phyloP scores from a whole-genome alignment of 2,888 invertebrate genomes.

The Chymomyza caudatula region DNA sequence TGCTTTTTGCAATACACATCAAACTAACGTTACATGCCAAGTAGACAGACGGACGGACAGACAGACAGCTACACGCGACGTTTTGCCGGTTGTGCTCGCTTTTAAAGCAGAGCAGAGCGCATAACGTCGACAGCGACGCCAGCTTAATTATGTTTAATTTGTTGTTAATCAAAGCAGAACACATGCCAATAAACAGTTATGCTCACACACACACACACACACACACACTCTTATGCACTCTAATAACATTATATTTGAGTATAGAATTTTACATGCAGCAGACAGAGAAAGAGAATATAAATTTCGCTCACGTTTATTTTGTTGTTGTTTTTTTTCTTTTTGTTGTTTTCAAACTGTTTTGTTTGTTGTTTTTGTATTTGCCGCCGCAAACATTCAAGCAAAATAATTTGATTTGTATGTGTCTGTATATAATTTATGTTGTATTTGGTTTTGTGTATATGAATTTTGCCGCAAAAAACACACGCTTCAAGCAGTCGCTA shows the following conservation, averaged over 20 bases:
- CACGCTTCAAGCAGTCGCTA: neutral
- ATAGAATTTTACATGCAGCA: no score
- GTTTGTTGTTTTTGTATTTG: slow-evolving; percentile 27
- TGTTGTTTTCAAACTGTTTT: neutral
- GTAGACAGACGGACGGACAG: slow-evolving; percentile 26
- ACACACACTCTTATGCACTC: neutral
- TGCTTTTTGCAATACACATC: slow-evolving; percentile 2
- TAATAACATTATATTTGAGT: no score
- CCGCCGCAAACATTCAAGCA: slow-evolving; percentile 10
- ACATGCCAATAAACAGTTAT: slow-evolving; percentile 32
- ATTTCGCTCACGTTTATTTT: slow-evolving; percentile 50
- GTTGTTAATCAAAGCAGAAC: slow-evolving; percentile 61
- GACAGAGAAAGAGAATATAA: slow-evolving; percentile 34
- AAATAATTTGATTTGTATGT: slow-evolving; percentile 25
- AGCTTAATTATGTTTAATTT: slow-evolving; percentile 63
- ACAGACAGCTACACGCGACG: slow-evolving; percentile 57
- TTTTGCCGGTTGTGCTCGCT: slow-evolving; percentile 50
- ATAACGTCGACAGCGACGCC: neutral
- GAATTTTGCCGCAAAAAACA: slow-evolving; percentile 36
- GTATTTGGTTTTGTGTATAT: neutral
- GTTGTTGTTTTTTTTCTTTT: neutral
- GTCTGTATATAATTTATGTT: slow-evolving; percentile 34
- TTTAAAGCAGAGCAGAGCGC: neutral
- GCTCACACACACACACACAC: slow-evolving; percentile 1
- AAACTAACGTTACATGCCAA: slow-evolving; percentile 3